These are phyloP conservation scores for Acanthurus leucopareius DNA, from an alignment of 2,797 vertebrate genomes.

Conservation along the genomic window DNA sequence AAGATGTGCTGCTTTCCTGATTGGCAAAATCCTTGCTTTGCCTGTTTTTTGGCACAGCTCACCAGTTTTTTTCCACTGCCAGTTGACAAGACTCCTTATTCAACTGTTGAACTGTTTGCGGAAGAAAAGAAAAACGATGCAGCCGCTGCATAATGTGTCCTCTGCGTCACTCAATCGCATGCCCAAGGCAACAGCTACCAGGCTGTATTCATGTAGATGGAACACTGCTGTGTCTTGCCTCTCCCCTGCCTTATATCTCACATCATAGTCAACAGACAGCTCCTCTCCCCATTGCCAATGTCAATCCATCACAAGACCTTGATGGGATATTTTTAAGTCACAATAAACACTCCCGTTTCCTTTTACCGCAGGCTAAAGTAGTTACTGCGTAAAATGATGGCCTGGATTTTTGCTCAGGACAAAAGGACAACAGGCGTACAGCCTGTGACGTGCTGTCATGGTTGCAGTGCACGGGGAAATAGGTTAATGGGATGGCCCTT, in stretches of 20 bases:
- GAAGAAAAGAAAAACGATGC: slow-evolving; percentile 50
- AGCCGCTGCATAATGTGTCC: slow-evolving; percentile 65
- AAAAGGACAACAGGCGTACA: slow-evolving; percentile 42
- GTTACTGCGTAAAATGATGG: slow-evolving; percentile 57
- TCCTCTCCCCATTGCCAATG: slow-evolving; percentile 40
- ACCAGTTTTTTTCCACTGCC: slow-evolving; percentile 18
- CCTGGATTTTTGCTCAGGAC: slow-evolving; percentile 52
- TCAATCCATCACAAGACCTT: slow-evolving; percentile 67
- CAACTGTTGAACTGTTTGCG: slow-evolving; percentile 53
- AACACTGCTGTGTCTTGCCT: slow-evolving; percentile 50
- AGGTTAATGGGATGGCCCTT: slow-evolving; percentile 40
- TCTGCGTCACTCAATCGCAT: slow-evolving; percentile 57
- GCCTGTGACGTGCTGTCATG: slow-evolving; percentile 19
- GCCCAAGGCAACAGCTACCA: slow-evolving; percentile 71
- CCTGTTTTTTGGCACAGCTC: slow-evolving; percentile 8
- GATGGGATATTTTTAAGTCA: slow-evolving; percentile 68
- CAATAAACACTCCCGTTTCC: slow-evolving; percentile 52
- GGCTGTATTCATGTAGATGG: slow-evolving; percentile 63
- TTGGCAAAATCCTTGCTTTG: slow-evolving; percentile 1
- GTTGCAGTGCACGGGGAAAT: slow-evolving; percentile 38
- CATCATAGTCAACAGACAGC: slow-evolving; percentile 59
- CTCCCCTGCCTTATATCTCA: slow-evolving; percentile 44
- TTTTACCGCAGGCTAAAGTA: slow-evolving; percentile 54
- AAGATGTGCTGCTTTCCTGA: not conserved
- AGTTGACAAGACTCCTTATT: slow-evolving; percentile 36